Conservation (phyloP, 2,797 vertebrate genomes). For the Typhlichthys subterraneus region DNA sequence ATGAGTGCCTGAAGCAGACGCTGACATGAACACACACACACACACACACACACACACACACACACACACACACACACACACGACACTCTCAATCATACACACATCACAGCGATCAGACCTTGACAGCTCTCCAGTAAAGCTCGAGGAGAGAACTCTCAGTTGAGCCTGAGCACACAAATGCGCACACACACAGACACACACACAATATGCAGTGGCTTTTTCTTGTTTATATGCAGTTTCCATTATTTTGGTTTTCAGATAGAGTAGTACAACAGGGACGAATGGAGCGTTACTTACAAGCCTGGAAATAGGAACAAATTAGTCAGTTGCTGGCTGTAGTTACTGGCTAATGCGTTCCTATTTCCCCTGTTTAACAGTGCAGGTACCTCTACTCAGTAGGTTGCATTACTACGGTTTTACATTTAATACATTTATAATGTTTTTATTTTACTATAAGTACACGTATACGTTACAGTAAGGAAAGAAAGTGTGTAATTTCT, state of each 20-base stretch:
- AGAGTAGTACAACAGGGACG: slow-evolving; percentile 25
- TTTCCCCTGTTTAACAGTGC: no score
- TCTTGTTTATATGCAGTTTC: slow-evolving; percentile 43
- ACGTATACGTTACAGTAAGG: no score
- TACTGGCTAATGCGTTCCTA: neutral
- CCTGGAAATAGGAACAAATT: slow-evolving; percentile 35
- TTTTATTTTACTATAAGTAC: no score
- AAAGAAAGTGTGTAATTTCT: no score
- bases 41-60: slow-evolving; percentile 28
- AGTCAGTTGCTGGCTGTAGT: slow-evolving; percentile 17
- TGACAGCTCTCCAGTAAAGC: slow-evolving; percentile 73
- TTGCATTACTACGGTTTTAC: no score
- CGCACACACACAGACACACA: slow-evolving; percentile 17
- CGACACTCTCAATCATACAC: slow-evolving; percentile 36
- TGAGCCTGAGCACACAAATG: slow-evolving; percentile 58
- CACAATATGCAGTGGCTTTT: slow-evolving; percentile 56
- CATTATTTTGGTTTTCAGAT: slow-evolving; percentile 15
- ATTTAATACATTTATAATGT: no score
- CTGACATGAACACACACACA: slow-evolving; percentile 71
- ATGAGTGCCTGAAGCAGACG: slow-evolving; percentile 75
- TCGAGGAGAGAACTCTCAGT: slow-evolving; percentile 70
- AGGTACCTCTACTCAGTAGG: no score
- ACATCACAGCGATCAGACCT: slow-evolving; percentile 71
- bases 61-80: slow-evolving; percentile 29
- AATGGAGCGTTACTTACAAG: slow-evolving; percentile 17